Evolutionary conservation across 2,888 invertebrate species (phyloP).

Genomic region (Xylota segnis): DNA sequence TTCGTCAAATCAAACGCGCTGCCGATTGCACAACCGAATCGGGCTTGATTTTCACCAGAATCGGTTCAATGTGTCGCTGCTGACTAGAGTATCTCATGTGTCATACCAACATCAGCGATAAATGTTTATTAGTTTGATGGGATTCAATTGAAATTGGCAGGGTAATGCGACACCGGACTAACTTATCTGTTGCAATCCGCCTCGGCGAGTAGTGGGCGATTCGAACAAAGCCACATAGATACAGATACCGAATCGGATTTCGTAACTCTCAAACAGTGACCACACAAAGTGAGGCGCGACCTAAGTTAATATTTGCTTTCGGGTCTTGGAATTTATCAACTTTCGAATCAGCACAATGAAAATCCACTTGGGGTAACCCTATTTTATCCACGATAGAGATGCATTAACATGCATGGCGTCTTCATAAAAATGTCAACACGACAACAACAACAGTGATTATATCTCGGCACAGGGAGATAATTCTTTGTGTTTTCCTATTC

Average conservation of each 20-base stretch:
- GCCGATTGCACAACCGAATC: conserved; percentile 44
- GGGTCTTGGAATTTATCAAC: conserved; percentile 36
- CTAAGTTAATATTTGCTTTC: conserved; percentile 18
- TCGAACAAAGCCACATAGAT: background rate
- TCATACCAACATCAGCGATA: conserved; percentile 54
- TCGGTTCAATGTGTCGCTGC: conserved; percentile 38
- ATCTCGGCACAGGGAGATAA: conserved; percentile 3
- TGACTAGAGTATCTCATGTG: conserved; percentile 2
- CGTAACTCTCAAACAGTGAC: conserved; percentile 2
- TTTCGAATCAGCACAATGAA: conserved; percentile 38
- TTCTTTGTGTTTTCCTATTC: conserved; percentile 17
- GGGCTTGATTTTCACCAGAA: conserved; percentile 49
- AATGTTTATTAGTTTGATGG: conserved; percentile 36
- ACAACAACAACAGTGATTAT: conserved; percentile 19
- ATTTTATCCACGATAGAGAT: conserved; percentile 33
- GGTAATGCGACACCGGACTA: conserved; percentile 17
- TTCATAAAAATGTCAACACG: conserved; percentile 50
- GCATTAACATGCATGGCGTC: conserved; percentile 51
- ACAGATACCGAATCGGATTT: background rate
- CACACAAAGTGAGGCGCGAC: conserved; percentile 21
- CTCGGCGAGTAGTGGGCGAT: conserved; percentile 13
- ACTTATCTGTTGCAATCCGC: background rate
- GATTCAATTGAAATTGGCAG: conserved; percentile 4
- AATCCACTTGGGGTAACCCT: conserved; percentile 35
- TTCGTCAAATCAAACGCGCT: conserved; percentile 51